Evolutionary conservation across 1,140 invertebrate species (phyloP), one percentile per base, ranked within the genome.

Genomic region (Limonius californicus): DNA sequence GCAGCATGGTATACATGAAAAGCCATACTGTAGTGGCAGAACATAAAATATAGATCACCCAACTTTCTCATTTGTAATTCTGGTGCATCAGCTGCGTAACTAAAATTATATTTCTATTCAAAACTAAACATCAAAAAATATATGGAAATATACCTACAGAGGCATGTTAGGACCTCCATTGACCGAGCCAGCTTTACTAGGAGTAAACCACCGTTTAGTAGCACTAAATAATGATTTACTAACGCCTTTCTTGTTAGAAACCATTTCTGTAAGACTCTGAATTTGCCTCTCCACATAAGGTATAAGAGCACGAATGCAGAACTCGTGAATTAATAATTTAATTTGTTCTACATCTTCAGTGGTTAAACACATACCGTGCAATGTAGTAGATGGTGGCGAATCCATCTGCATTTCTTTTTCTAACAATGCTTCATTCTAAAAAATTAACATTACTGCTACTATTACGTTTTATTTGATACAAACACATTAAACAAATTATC

Each of bases 31-130:
- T 98, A 99, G 69, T 97, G 87, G 8, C 95, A 92, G 76, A 99
- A 95, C 83, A 99, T 88, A 74, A 99, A 98, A 76, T 93, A 95
- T 0, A 99, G 78, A 79, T 99, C 97, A 3, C 91, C 97, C 32
- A 99, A 76, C 59, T 94, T 87, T 61, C 97, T 83, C 19, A 95
- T 84, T 74, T 98, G 95, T 39, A 99, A 80, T 79, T 99, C 97
- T 2, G 91, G 87, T 43, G 95, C 94, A 76, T 98, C 95, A 30
- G 80, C 79, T 15, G 89, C 86, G 75, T 97, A 96, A 62, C 90
- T 93, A 68, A 54, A 79, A 69, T 56, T 39, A 12, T 39, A 39
- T 11, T 39, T 2, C 8, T 42, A 14, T 50, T 19, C 2, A 50
- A 50, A 50, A 50, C 19, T 16, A 19, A 19, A 39, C 9, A 54